phyloP scores from a whole-genome alignment of 2,797 vertebrate species.

The Heliangelus exortis region DNA sequence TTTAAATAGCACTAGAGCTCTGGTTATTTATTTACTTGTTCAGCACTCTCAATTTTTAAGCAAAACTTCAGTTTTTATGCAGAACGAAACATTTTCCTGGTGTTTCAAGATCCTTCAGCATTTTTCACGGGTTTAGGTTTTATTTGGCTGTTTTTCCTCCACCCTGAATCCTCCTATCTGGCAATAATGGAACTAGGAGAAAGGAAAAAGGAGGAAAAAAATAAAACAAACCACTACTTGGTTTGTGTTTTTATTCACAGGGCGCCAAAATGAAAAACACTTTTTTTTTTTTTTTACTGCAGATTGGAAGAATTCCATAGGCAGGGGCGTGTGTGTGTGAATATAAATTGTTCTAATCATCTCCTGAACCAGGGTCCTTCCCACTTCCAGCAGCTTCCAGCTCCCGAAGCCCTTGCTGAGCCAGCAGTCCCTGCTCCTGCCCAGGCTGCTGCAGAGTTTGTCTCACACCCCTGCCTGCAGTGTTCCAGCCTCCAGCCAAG shows the following conservation, averaged over 20 bases:
- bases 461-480: background rate
- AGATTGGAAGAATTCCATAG: background rate
- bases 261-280: background rate
- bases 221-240: background rate
- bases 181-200: background rate
- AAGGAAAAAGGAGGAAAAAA: background rate
- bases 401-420: background rate
- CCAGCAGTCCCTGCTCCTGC: background rate
- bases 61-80: background rate
- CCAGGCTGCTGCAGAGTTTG: background rate
- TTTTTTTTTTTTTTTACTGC: background rate
- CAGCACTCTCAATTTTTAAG: background rate
- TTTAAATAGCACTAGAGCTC: background rate
- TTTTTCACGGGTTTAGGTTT: background rate
- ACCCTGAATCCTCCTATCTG: background rate
- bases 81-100: background rate
- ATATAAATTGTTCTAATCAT: background rate
- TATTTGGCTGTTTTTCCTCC: background rate
- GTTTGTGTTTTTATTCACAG: background rate
- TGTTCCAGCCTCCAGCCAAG: background rate
- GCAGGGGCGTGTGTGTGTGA: no score
- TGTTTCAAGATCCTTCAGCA: background rate
- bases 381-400: background rate
- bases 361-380: background rate
- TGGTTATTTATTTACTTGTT: background rate